phyloP scores from a whole-genome alignment of 2,797 vertebrate genomes.

The Meriones psammophilus region DNA sequence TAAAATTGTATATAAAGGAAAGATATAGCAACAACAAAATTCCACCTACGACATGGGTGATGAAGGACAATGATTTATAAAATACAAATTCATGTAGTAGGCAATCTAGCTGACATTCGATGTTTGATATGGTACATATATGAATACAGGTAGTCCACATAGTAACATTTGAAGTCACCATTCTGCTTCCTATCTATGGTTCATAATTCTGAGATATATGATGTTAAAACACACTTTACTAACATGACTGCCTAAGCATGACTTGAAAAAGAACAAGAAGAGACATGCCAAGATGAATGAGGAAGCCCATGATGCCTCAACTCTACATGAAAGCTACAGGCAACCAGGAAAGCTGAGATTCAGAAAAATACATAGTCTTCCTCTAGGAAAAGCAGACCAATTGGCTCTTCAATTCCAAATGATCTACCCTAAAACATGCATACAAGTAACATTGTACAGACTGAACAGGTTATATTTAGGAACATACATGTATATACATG shows the following conservation, averaged over 20 bases:
- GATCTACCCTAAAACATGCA: neutral
- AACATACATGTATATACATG: neutral
- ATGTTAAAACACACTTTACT: neutral
- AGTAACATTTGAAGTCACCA: neutral
- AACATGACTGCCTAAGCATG: neutral
- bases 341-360: neutral
- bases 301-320: neutral
- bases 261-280: neutral
- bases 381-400: neutral
- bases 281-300: neutral
- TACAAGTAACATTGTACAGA: neutral
- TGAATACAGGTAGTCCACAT: neutral
- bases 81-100: neutral
- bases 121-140: neutral
- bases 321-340: neutral
- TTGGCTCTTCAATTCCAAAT: neutral
- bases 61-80: neutral
- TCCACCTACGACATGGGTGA: neutral
- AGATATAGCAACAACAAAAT: neutral
- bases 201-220: neutral
- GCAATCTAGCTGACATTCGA: neutral
- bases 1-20: slow-evolving; percentile 31
- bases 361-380: neutral
- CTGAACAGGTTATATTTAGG: too few relatives aligned
- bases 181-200: neutral